These are phyloP conservation scores for Adela reaumurella DNA, from an alignment of 2,888 invertebrate species.

Conservation along the genomic window DNA sequence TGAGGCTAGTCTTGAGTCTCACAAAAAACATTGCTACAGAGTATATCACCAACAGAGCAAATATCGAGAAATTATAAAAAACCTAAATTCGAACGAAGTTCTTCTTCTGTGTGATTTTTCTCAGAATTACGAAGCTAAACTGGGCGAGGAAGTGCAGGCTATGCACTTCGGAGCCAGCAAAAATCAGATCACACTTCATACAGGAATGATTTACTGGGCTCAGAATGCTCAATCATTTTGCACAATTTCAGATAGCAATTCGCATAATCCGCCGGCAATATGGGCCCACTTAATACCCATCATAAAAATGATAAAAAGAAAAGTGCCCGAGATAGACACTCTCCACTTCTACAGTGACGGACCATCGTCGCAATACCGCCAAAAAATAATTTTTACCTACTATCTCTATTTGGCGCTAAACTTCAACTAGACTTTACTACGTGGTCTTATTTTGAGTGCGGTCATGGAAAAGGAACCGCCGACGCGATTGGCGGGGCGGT, in stretches of 20 bases:
- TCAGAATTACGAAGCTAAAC: not conserved
- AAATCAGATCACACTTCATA: constrained; percentile 2
- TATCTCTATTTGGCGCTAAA: not conserved
- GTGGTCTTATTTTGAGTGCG: constrained; percentile 5
- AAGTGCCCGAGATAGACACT: not conserved
- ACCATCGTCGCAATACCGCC: constrained; percentile 1
- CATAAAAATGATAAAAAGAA: constrained; percentile 1
- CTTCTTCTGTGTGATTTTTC: not conserved
- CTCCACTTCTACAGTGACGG: constrained; percentile 4
- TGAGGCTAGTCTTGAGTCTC: too few relatives aligned
- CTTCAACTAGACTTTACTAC: constrained; percentile 1
- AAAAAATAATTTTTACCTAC: constrained; percentile 5
- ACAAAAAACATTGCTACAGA: too few relatives aligned
- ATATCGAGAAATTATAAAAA: too few relatives aligned
- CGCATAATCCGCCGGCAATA: constrained; percentile 4
- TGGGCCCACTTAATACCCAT: constrained; percentile 7
- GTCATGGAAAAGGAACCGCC: constrained; percentile 5
- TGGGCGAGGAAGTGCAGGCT: not conserved
- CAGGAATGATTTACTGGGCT: constrained; percentile 1
- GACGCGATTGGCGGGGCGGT: constrained; percentile 6
- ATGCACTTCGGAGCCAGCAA: constrained; percentile 1
- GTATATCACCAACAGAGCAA: too few relatives aligned
- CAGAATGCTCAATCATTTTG: constrained; percentile 1
- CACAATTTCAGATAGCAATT: not conserved
- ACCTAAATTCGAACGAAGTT: not conserved